A percentile compares a stretch with the other conserved stretches of the same genome.
These are phyloP conservation scores for Eulemur macaco DNA, from an alignment of 2,113 vertebrate species.

Conservation along the genomic window DNA sequence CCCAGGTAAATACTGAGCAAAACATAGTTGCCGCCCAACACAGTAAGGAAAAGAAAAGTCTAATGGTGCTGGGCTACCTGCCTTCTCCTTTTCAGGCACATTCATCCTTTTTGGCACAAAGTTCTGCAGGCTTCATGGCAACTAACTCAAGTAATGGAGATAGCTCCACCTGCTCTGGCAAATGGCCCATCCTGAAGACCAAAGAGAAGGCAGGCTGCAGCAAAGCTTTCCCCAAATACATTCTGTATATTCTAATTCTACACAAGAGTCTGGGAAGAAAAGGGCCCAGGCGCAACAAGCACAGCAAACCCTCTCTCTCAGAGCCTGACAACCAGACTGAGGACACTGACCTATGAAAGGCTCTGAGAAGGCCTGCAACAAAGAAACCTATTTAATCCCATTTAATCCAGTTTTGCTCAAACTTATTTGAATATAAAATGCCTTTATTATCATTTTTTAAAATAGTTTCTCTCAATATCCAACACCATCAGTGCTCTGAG, in stretches of 20 bases:
- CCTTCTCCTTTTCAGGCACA: background rate
- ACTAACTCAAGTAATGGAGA: background rate
- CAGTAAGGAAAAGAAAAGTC: background rate
- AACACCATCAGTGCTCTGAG: background rate
- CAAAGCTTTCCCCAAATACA: background rate
- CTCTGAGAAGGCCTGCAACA: background rate
- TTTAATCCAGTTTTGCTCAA: background rate
- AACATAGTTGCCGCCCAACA: background rate
- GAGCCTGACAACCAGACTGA: background rate
- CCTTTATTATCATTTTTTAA: background rate
- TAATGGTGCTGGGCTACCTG: background rate
- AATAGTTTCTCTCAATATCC: background rate
- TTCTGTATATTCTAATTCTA: background rate
- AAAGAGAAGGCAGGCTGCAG: background rate
- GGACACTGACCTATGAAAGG: background rate
- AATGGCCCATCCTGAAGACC: background rate
- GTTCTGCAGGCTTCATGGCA: background rate
- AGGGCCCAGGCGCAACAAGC: background rate
- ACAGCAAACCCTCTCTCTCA: background rate
- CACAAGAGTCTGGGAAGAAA: background rate
- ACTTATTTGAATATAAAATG: background rate
- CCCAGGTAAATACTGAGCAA: background rate
- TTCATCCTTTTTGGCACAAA: background rate
- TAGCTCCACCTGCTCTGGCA: background rate
- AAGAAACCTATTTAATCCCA: background rate